A percentile compares a stretch with the other conserved stretches of the same genome.
phyloP scores from a whole-genome alignment of 1,140 invertebrate genomes.

The Heliconius nattereri region DNA sequence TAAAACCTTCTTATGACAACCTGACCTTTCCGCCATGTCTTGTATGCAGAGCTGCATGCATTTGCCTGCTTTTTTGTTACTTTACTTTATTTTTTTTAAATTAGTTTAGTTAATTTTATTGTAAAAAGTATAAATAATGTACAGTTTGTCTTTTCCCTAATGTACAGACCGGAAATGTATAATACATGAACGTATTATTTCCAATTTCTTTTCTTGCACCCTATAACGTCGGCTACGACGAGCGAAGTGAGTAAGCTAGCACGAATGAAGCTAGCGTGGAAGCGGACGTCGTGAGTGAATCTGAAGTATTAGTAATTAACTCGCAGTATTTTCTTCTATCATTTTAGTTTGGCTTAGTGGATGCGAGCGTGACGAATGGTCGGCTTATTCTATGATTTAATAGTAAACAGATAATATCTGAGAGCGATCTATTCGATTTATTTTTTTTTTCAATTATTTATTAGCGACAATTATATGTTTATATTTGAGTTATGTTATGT shows the following conservation, averaged over 20 bases:
- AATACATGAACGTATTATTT: slow-evolving; percentile 85
- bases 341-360: slow-evolving; percentile 75
- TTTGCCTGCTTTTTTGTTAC: slow-evolving; percentile 83
- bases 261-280: slow-evolving; percentile 64
- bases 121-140: slow-evolving; percentile 80
- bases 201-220: slow-evolving; percentile 89
- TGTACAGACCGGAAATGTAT: slow-evolving; percentile 82
- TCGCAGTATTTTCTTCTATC: slow-evolving; percentile 62
- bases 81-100: slow-evolving; percentile 69
- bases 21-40: slow-evolving; percentile 82
- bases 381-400: slow-evolving; percentile 37
- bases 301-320: slow-evolving; percentile 51
- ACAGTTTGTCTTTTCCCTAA: slow-evolving; percentile 78
- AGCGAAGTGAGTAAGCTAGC: slow-evolving; percentile 92
- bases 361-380: slow-evolving; percentile 67
- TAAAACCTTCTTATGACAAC: slow-evolving; percentile 80
- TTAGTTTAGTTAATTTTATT: slow-evolving; percentile 81
- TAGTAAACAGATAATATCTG: slow-evolving; percentile 45
- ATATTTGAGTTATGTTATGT: slow-evolving; percentile 79
- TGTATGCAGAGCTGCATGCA: slow-evolving; percentile 83
- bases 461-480: slow-evolving; percentile 79
- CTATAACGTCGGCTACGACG: slow-evolving; percentile 86
- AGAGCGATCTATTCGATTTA: slow-evolving; percentile 63
- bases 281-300: slow-evolving; percentile 60
- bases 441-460: slow-evolving; percentile 72